These are phyloP conservation scores for Micromys minutus DNA, from an alignment of 2,113 vertebrate species.

Conservation along the genomic window DNA sequence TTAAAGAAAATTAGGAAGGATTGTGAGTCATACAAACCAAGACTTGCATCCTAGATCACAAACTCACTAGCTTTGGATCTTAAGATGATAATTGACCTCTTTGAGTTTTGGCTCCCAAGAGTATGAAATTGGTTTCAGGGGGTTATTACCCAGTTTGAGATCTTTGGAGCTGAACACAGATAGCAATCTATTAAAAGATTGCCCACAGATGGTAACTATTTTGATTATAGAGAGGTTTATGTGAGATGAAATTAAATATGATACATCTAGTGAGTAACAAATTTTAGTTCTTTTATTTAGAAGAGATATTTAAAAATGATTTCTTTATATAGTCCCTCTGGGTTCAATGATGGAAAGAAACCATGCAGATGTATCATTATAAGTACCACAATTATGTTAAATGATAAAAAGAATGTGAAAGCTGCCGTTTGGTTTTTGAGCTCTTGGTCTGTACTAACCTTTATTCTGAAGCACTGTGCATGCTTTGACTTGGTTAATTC, in stretches of 20 bases:
- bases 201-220: conserved; percentile 12
- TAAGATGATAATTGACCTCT: background rate
- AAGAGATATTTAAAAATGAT: conserved; percentile 14
- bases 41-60: background rate
- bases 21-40: background rate
- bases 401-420: background rate
- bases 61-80: background rate
- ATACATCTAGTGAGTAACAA: conserved; percentile 17
- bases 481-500: background rate
- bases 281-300: background rate
- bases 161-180: conserved; percentile 8
- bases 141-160: background rate
- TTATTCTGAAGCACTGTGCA: background rate
- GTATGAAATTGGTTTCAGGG: background rate
- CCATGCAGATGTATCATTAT: background rate
- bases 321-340: background rate
- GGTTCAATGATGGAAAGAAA: conserved; percentile 13
- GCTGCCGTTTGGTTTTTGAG: background rate
- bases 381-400: background rate
- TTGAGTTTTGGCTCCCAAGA: background rate
- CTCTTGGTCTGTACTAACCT: background rate
- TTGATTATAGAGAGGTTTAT: background rate
- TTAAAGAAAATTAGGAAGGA: background rate
- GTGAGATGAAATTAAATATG: background rate
- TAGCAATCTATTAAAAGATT: background rate